Evolutionary conservation across 2,888 invertebrate species (phyloP), one percentile per base, ranked within the genome.

Genomic region (Noctua comes): DNA sequence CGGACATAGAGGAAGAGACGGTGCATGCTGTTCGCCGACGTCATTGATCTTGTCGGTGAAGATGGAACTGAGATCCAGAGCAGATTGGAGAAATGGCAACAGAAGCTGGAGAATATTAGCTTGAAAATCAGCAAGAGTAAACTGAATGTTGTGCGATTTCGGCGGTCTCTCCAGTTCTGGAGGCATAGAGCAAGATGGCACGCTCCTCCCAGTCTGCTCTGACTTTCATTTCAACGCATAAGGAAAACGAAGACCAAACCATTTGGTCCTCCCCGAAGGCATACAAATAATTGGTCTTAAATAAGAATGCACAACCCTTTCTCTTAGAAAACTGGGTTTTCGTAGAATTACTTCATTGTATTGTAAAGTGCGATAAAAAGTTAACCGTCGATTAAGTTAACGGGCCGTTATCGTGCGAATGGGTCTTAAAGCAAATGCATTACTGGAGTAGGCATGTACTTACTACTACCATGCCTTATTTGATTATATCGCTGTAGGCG

Each of bases 371-470:
- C 48, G 11, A 65, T 69, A 72, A 72, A 83, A 83, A 71, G 11
- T 73, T 76, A 73, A 80, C 62, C 59, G 66, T 59, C 73, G 65
- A 65, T 83, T 83, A 76, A 73, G n/a, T 66, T 83, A 76, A 73
- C 80, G 51, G 62, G 31, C 27, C n/a, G 65, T 83, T 83, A 80
- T 51, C 83, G 73, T 76, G 79, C 48, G 73, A 73, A 83, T 69
- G 54, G 76, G 69, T 73, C 57, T 73, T 83, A 73, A 76, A 80
- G 73, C 76, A 76, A 83, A 73, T 71, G 73, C 80, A 83, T 73
- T 83, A 73, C 75, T 70, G 46, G n/a, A 76, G 73, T 65, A 69
- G 36, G 62, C 57, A 46, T 16, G n/a, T 51, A 64, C 48, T 48
- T 21, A 36, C 57, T 57, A 10, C 11, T 48, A n/a, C 54, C 64